Conservation (phyloP, 2,888 invertebrate genomes). For the Saturnia japonica region DNA sequence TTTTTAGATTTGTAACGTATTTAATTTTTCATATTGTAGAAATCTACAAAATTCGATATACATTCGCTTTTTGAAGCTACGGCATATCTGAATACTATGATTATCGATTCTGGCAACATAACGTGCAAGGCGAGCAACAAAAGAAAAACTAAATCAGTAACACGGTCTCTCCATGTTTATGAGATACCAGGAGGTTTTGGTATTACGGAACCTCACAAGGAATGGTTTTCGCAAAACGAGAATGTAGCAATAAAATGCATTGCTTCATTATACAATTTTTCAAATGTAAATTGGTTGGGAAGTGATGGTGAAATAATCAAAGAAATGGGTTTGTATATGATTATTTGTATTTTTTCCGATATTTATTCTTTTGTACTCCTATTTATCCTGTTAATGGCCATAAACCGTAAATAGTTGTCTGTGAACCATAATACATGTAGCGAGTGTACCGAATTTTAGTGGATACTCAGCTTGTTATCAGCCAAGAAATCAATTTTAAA, state of each 20-base stretch:
- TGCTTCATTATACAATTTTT: constrained; percentile 61
- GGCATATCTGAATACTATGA: constrained; percentile 45
- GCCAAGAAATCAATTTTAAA: neutral
- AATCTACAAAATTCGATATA: constrained; percentile 22
- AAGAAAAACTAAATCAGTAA: constrained; percentile 1
- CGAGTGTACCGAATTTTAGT: neutral
- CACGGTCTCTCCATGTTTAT: constrained; percentile 50
- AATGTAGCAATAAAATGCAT: constrained; percentile 52
- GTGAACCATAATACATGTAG: neutral
- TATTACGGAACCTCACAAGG: constrained; percentile 40
- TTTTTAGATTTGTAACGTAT: constrained; percentile 12
- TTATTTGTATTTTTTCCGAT: too few relatives aligned
- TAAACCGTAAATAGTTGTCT: neutral
- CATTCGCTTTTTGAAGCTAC: constrained; percentile 43
- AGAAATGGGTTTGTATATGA: constrained; percentile 40
- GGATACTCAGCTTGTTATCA: neutral
- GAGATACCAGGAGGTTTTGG: constrained; percentile 65
- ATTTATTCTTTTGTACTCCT: constrained; percentile 14
- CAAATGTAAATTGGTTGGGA: constrained; percentile 56
- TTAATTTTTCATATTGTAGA: constrained; percentile 35
- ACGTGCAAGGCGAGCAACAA: constrained; percentile 54
- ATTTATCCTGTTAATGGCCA: neutral
- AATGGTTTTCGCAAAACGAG: constrained; percentile 56
- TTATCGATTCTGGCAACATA: constrained; percentile 49
- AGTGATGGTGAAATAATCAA: constrained; percentile 32